Evolutionary conservation across 2,113 vertebrate species (phyloP), one percentile per base, ranked within the genome.

Genomic region (Osmerus eperlanus): DNA sequence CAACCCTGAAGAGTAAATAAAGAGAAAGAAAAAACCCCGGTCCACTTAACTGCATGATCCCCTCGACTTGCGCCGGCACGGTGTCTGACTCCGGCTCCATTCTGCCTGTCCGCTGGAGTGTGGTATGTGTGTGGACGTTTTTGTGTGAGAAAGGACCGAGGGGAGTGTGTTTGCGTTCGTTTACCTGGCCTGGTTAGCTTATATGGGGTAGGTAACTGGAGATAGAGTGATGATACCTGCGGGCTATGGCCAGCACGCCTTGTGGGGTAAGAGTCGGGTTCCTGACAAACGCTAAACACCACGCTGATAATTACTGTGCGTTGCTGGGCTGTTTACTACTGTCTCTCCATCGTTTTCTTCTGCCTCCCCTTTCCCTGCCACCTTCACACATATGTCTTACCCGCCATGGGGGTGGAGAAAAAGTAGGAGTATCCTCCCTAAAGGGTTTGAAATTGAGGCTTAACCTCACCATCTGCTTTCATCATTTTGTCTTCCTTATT

Each of bases 31-130:
- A 85, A 81, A 73, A 74, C 52, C 69, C 75, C 8, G 21, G 32
- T 85, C 76, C 85, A 93, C 92, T 93, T 92, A 93, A 93, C 92
- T 92, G 92, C 78, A 92, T 76, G 86, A 89, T 84, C 62, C 85
- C 87, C 71, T 85, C 88, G 12, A 85, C 83, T 78, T 77, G 84
- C 86, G 86, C 88, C 63, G 84, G 74, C 89, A 90, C 76, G 81
- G 79, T 89, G 81, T 87, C 91, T 74, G 87, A 80, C 80, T 92
- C 90, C 72, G 80, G 83, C 83, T 92, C 91, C 92, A 92, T 93
- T 82, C 85, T 90, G 76, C 54, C 76, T 80, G 80, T 82, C 83
- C 79, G 72, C 71, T 78, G 78, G 65, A 78, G 77, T 81, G 83
- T 84, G 64, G 65, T 71, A 70, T 68, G 61, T 61, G 72, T 75